phyloP scores from a whole-genome alignment of 2,113 vertebrate species.

The Centropristis striata region DNA sequence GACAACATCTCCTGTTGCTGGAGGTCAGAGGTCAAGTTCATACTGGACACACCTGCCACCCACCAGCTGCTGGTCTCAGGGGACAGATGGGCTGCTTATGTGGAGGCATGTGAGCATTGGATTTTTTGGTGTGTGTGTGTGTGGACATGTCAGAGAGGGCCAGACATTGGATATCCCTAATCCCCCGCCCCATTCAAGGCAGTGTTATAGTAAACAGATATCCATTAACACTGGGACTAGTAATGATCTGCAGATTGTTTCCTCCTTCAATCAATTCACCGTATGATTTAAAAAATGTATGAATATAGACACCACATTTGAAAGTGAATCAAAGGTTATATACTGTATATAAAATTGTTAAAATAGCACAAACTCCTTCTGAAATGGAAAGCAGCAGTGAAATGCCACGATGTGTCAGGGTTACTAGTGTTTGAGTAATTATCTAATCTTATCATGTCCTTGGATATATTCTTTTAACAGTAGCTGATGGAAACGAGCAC shows the following conservation, averaged over 20 bases:
- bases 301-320: neutral
- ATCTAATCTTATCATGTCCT: neutral
- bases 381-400: neutral
- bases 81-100: conserved; percentile 63
- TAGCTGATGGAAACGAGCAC: too few species aligned
- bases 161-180: conserved; percentile 29
- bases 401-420: neutral
- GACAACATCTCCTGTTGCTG: conserved; percentile 13
- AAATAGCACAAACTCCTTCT: neutral
- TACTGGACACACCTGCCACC: conserved; percentile 21
- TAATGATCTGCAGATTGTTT: neutral
- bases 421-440: neutral
- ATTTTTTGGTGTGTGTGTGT: conserved; percentile 1
- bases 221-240: neutral
- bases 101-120: conserved; percentile 4
- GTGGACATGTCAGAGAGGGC: neutral
- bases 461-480: too few species aligned
- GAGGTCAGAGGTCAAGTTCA: conserved; percentile 54
- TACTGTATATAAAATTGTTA: conserved; percentile 3
- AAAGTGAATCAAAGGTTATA: neutral
- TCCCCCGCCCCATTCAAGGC: conserved; percentile 1
- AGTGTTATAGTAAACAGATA: neutral
- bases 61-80: conserved; percentile 60
- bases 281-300: neutral
- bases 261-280: neutral